A percentile compares a stretch with the other conserved stretches of the same genome.
Evolutionary conservation across 1,140 invertebrate genomes (phyloP).

Genomic region (Hydropsyche tenuis): DNA sequence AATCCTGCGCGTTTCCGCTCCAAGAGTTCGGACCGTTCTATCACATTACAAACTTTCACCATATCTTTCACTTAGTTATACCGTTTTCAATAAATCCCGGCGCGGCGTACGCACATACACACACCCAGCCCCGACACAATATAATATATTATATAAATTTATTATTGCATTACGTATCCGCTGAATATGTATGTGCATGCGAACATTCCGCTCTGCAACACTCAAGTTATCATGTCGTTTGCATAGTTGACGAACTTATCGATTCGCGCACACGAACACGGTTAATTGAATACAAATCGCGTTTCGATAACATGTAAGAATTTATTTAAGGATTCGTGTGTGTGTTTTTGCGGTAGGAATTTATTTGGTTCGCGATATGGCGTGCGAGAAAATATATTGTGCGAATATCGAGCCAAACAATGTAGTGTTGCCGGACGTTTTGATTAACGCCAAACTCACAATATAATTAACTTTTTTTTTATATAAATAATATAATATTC

Average conservation of each 20-base stretch:
- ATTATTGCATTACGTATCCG: too few species aligned
- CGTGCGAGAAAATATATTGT: constrained; percentile 10
- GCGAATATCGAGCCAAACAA: not conserved
- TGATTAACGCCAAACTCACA: constrained; percentile 13
- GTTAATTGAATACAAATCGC: too few species aligned
- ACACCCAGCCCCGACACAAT: not conserved
- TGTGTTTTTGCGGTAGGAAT: too few species aligned
- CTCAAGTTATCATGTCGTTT: too few species aligned
- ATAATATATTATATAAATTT: not conserved
- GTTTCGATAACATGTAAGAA: too few species aligned
- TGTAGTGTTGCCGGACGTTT: constrained; percentile 1
- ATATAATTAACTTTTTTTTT: not conserved
- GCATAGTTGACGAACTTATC: too few species aligned
- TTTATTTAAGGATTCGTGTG: too few species aligned
- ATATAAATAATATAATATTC: too few species aligned
- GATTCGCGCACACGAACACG: too few species aligned
- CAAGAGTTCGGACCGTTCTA: constrained; percentile 20
- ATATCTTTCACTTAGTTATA: constrained; percentile 22
- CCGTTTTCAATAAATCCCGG: constrained; percentile 19
- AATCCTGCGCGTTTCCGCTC: constrained; percentile 2
- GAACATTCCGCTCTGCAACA: too few species aligned
- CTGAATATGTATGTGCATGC: too few species aligned
- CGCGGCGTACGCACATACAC: not conserved
- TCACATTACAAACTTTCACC: constrained; percentile 19
- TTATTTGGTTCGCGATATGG: constrained; percentile 4